Evolutionary conservation across 2,797 vertebrate genomes (phyloP).

Genomic region (Muraenolepis orangiensis): DNA sequence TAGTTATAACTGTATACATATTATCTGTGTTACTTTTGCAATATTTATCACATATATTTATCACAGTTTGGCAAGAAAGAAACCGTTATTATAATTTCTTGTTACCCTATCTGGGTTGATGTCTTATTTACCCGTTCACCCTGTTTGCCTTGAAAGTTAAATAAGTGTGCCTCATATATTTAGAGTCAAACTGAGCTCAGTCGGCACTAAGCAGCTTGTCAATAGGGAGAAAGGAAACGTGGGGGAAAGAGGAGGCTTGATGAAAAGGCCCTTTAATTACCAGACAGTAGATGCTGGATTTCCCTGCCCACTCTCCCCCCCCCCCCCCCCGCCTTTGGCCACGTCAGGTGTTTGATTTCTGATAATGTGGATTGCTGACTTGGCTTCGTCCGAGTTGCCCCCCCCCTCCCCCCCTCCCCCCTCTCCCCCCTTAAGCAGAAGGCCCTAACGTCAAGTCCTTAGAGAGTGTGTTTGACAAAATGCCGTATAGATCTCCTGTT

Average conservation of each 20-base stretch:
- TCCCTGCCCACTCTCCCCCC: constrained; percentile 65
- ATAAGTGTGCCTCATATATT: constrained; percentile 83
- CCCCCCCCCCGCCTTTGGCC: constrained; percentile 66
- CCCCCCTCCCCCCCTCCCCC: constrained; percentile 72
- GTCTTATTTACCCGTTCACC: constrained; percentile 54
- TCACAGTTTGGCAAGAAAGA: constrained; percentile 20
- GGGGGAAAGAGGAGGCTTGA: constrained; percentile 71
- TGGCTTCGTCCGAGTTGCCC: constrained; percentile 80
- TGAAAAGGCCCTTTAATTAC: constrained; percentile 97
- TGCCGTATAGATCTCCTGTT: constrained; percentile 84
- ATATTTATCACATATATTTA: background rate
- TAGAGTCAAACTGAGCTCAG: constrained; percentile 82
- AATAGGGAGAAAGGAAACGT: constrained; percentile 74
- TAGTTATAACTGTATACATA: background rate
- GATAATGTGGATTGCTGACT: constrained; percentile 93
- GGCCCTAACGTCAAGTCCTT: constrained; percentile 74
- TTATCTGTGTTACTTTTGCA: background rate
- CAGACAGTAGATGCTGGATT: constrained; percentile 81
- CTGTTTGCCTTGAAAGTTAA: constrained; percentile 78
- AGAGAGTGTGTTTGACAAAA: constrained; percentile 88
- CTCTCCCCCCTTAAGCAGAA: constrained; percentile 62
- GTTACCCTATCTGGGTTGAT: constrained; percentile 23
- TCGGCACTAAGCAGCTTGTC: constrained; percentile 78
- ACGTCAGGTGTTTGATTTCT: constrained; percentile 90
- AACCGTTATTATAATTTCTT: background rate